These are phyloP conservation scores for Bufotes viridis DNA, from an alignment of 2,797 vertebrate genomes.

Conservation along the genomic window DNA sequence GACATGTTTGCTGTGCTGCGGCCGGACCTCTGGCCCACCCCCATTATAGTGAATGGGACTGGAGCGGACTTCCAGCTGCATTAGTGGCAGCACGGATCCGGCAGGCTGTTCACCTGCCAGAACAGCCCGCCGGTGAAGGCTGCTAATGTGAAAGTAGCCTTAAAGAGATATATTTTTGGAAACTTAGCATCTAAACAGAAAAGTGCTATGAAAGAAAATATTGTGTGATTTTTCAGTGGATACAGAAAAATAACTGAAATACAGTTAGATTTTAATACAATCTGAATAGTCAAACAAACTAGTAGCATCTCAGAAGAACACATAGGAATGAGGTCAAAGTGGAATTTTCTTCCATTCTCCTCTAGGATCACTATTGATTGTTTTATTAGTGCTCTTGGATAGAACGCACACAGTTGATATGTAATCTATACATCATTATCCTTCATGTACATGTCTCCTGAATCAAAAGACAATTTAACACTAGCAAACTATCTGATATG, in stretches of 20 bases:
- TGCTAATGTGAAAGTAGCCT: too few relatives aligned
- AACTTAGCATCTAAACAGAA: background rate
- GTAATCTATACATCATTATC: constrained; percentile 32
- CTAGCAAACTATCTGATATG: background rate
- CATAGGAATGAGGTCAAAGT: constrained; percentile 6
- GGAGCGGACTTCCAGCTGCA: too few relatives aligned
- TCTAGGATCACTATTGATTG: constrained; percentile 19
- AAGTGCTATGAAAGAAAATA: background rate
- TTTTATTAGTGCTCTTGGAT: constrained; percentile 7
- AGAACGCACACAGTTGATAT: constrained; percentile 11
- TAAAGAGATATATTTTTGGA: too few relatives aligned
- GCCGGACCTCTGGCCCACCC: too few relatives aligned
- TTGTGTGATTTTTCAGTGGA: background rate
- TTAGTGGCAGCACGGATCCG: too few relatives aligned
- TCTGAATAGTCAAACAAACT: background rate
- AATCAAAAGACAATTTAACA: background rate
- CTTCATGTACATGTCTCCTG: background rate
- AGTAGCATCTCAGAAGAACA: background rate
- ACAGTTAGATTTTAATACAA: background rate
- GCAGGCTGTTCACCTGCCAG: too few relatives aligned
- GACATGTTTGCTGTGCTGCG: too few relatives aligned
- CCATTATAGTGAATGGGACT: too few relatives aligned
- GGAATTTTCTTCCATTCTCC: background rate
- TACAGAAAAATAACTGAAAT: background rate
- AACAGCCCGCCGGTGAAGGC: too few relatives aligned